Conservation (phyloP, 2,888 invertebrate genomes). For the Troides aeacus region DNA sequence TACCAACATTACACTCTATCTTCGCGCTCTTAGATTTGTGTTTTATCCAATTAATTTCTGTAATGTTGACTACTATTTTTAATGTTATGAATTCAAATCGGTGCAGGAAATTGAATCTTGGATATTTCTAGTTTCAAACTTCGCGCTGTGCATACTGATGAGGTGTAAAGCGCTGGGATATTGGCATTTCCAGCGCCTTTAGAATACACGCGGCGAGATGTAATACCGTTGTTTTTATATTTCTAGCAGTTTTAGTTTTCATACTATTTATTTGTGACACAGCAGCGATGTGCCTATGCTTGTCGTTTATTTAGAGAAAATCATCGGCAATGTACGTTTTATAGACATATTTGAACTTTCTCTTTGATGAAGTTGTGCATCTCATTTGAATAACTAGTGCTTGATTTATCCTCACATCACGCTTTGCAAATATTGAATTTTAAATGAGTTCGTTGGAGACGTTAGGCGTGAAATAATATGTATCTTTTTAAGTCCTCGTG, state of each 20-base stretch:
- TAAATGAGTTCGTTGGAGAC: constrained; percentile 27
- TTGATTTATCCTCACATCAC: constrained; percentile 56
- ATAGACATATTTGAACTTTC: constrained; percentile 74
- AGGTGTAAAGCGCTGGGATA: constrained; percentile 57
- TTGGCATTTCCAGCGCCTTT: constrained; percentile 59
- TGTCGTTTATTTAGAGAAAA: constrained; percentile 72
- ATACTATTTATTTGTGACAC: constrained; percentile 51
- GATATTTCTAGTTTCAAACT: constrained; percentile 57
- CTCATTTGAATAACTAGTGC: constrained; percentile 69
- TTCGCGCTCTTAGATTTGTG: constrained; percentile 54
- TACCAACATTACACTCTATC: constrained; percentile 65
- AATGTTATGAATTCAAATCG: constrained; percentile 29
- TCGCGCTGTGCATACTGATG: constrained; percentile 63
- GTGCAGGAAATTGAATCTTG: constrained; percentile 50
- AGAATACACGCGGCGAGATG: constrained; percentile 55
- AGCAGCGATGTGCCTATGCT: constrained; percentile 46
- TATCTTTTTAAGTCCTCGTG: constrained; percentile 7
- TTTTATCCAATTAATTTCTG: constrained; percentile 62
- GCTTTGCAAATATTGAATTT: constrained; percentile 48
- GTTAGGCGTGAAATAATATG: constrained; percentile 36
- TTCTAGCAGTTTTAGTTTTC: constrained; percentile 54
- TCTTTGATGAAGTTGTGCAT: constrained; percentile 60
- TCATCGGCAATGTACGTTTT: constrained; percentile 72
- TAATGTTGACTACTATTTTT: constrained; percentile 38
- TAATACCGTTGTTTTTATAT: constrained; percentile 59